Evolutionary conservation across 2,797 vertebrate species (phyloP), one percentile per base, ranked within the genome.

Genomic region (Hippocampus kuda): DNA sequence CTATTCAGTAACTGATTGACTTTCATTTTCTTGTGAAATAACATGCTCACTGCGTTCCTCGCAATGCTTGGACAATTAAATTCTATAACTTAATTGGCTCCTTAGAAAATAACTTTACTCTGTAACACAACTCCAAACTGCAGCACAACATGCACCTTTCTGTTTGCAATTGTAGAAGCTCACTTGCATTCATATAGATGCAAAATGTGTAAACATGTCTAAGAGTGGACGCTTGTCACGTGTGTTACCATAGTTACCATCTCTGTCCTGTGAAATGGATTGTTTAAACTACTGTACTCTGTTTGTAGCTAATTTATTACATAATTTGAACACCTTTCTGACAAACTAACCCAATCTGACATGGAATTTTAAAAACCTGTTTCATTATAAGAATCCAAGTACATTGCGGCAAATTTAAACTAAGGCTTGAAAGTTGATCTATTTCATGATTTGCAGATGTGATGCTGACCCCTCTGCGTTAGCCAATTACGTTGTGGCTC

Each of bases 401-500:
- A 7, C 13, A 26, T 44, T 68, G 44, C 6, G 54, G 3, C 18
- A 16, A 16, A 15, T 42, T 57, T 26, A 68, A 20, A 44, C 24
- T n/a, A 5, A n/a, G 24, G 13, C 13, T 11, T 34, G 10, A 41
- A 20, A 16, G 18, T 20, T 15, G 5, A 5, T 67, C 27, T 66
- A 38, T 20, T 26, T 65, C 41, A 7, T 53, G 1, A n/a, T 54
- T 1, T 66, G 42, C 85, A 92, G 91, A 89, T 92, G 97, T 87
- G 96, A 99, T 38, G 97, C 97, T 66, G 97, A 99, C 83, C 97
- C 97, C 16, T 94, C 95, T 54, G 96, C 97, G 68, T 88, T 99
- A 83, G 97, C 97, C 77, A 99, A 99, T 88, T 99, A 99, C 79
- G 97, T 99, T 15, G 96, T 99, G 86, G 97, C 97, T 2, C 88